Conservation (phyloP, 2,797 vertebrate genomes). For the Sebastes glaucus region DNA sequence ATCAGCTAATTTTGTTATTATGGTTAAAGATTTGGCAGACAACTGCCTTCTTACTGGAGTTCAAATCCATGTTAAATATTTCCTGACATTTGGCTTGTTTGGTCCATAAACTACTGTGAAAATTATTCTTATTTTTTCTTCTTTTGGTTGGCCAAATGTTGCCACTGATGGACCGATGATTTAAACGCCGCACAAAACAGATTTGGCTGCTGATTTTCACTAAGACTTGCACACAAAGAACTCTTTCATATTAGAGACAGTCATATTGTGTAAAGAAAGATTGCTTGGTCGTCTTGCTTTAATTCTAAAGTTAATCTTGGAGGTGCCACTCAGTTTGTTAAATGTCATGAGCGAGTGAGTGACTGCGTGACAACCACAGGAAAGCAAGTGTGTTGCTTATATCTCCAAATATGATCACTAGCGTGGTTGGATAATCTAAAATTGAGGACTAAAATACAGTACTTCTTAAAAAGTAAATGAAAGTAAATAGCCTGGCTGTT, state of each 20-base stretch:
- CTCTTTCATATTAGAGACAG: background rate
- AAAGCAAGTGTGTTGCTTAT: background rate
- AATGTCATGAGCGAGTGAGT: background rate
- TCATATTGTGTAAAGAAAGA: background rate
- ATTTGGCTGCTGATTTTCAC: background rate
- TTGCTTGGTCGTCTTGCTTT: background rate
- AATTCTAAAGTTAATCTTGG: background rate
- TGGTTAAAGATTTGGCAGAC: background rate
- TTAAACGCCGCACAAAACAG: background rate
- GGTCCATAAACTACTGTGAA: background rate
- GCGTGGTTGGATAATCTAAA: background rate
- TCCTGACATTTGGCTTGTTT: background rate
- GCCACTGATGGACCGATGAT: background rate
- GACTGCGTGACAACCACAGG: background rate
- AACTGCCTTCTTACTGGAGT: background rate
- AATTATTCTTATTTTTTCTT: background rate
- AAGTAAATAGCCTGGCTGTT: conserved; percentile 26
- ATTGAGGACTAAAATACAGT: conserved; percentile 2
- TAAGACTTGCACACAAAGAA: background rate
- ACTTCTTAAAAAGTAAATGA: conserved; percentile 15
- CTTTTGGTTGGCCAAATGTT: background rate
- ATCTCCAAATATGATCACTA: conserved; percentile 1
- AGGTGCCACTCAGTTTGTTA: background rate
- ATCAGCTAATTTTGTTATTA: background rate
- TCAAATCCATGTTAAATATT: background rate